Evolutionary conservation across 2,888 invertebrate genomes (phyloP).

Genomic region (Leptogaster cylindrica): DNA sequence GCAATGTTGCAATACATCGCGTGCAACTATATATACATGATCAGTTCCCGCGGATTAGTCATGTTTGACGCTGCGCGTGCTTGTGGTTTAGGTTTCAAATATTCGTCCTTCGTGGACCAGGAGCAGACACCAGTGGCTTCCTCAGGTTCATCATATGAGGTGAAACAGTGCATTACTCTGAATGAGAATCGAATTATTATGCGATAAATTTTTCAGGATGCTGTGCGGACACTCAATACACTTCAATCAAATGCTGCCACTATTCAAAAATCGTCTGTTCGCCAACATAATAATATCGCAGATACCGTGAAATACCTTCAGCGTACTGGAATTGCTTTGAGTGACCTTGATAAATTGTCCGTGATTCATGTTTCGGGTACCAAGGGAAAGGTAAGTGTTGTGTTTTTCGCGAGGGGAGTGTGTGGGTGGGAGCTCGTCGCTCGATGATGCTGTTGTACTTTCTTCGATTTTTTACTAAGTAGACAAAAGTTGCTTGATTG

Average conservation of each 20-base stretch:
- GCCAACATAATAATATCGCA: constrained; percentile 58
- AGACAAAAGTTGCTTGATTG: no score
- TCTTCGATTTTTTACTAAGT: no score
- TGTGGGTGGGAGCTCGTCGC: no score
- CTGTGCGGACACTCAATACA: constrained; percentile 71
- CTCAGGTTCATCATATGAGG: constrained; percentile 3
- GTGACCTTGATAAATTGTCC: constrained; percentile 75
- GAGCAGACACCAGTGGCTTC: neutral
- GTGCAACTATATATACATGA: constrained; percentile 25
- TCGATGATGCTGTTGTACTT: no score
- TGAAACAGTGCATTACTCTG: neutral
- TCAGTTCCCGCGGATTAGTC: constrained; percentile 8
- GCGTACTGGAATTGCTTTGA: constrained; percentile 69
- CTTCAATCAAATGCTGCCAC: constrained; percentile 76
- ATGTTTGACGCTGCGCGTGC: constrained; percentile 32
- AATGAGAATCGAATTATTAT: neutral
- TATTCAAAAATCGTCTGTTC: constrained; percentile 62
- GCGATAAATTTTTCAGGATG: no score
- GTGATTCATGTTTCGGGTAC: constrained; percentile 96
- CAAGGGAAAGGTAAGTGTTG: constrained; percentile 87
- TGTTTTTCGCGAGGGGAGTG: no score
- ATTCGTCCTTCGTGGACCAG: neutral
- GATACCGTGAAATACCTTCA: constrained; percentile 67
- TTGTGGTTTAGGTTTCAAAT: constrained; percentile 13
- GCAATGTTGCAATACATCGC: constrained; percentile 22